Evolutionary conservation across 1,140 invertebrate species (phyloP), one percentile per base, ranked within the genome.

Genomic region (Zaprionus ghesquierei): DNA sequence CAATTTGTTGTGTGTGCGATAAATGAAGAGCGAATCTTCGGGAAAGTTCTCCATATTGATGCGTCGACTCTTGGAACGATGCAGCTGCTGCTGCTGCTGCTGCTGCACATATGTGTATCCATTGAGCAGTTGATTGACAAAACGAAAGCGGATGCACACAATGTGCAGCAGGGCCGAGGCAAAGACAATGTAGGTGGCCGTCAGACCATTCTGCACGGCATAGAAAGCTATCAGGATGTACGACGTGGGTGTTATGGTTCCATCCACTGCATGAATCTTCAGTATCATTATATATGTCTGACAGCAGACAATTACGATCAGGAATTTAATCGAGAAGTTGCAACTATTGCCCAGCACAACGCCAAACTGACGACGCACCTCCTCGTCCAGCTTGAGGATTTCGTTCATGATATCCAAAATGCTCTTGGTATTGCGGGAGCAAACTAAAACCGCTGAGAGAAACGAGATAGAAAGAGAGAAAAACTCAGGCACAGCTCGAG

Each of bases 1-100:
- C 41, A 91, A 46, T 44, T 86, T 91, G 51, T 91, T 91, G 68
- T 91, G 90, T 44, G 90, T 86, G 33, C 90, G 90, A 63, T 90
- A 91, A 18, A 82, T 81, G 72, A 91, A 91, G 0, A 91, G 60
- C 5, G 90, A 86, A 44, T 91, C 85, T 38, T 91, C 90, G 1
- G 84, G 69, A 70, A 91, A 91, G 31, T 58, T 50, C 3, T 89
- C 76, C 90, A 91, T 91, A 29, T 3, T 55, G 35, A 56, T 46
- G 0, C 44, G 68, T n/a, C 50, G 31, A 62, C 13, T 61, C 10
- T 27, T 54, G 29, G 31, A 27, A 23, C 9, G 27, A 9, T 29
- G 27, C 25, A 3, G 25, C 25, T 25, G 25, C 10, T 33, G 31
- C 1, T 33, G 31, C 10, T 69, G 70, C 20, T 68, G 71, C 22